phyloP scores from a whole-genome alignment of 2,888 invertebrate species.

The Drosophila ezoana region DNA sequence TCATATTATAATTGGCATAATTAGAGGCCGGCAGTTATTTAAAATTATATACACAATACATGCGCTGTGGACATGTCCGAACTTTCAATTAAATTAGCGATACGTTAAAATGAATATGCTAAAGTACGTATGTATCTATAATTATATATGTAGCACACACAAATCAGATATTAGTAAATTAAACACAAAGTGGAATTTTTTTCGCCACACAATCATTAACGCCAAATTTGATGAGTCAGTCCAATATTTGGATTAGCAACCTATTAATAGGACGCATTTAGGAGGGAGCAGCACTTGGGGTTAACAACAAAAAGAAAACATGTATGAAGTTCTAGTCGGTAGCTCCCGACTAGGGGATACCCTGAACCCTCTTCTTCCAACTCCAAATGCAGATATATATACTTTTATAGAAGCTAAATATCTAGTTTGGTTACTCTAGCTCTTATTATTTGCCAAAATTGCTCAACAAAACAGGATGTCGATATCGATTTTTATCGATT shows the following conservation, averaged over 20 bases:
- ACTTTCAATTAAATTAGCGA: slow-evolving; percentile 1
- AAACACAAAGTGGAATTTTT: slow-evolving; percentile 10
- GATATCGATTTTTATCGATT: too few species aligned
- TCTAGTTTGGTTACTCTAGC: too few species aligned
- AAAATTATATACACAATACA: slow-evolving; percentile 1
- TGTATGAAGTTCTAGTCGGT: too few species aligned
- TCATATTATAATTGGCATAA: slow-evolving; percentile 38
- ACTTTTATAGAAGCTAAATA: too few species aligned
- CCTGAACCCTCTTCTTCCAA: too few species aligned
- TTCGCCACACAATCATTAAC: slow-evolving; percentile 8
- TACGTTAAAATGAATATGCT: slow-evolving; percentile 1
- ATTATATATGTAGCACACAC: background rate
- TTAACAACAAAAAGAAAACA: background rate
- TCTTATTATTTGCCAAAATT: too few species aligned
- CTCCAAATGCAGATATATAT: too few species aligned
- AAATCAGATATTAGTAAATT: slow-evolving; percentile 4
- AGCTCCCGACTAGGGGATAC: too few species aligned
- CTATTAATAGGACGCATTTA: slow-evolving; percentile 25
- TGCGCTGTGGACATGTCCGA: slow-evolving; percentile 2
- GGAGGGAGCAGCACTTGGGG: background rate
- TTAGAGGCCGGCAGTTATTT: slow-evolving; percentile 14
- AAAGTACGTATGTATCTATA: background rate
- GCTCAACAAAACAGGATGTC: too few species aligned
- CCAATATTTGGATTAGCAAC: slow-evolving; percentile 8
- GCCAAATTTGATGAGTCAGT: slow-evolving; percentile 31